These are phyloP conservation scores for Sitta carolinensis DNA, from an alignment of 2,797 vertebrate species.

Conservation along the genomic window DNA sequence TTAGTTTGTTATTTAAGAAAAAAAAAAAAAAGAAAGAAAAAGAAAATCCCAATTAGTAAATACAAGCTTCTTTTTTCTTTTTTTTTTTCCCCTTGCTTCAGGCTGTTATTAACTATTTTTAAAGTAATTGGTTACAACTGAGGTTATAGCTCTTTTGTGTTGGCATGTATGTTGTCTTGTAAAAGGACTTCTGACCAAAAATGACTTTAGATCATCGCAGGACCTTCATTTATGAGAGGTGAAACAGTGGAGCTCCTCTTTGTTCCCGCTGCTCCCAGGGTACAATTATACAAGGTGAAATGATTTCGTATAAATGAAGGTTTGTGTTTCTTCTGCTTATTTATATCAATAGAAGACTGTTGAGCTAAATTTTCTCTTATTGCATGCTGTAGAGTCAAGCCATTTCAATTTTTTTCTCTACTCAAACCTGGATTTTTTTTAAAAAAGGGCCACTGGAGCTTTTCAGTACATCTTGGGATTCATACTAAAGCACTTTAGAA, in stretches of 20 bases:
- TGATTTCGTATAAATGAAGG: background rate
- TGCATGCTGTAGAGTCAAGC: background rate
- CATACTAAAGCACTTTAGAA: constrained; percentile 29
- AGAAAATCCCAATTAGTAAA: background rate
- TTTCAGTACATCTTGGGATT: constrained; percentile 40
- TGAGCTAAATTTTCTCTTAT: constrained; percentile 38
- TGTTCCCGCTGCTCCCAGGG: constrained; percentile 24
- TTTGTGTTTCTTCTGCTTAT: constrained; percentile 25
- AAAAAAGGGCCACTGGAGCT: background rate
- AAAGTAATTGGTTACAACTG: background rate
- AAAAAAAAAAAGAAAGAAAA: background rate
- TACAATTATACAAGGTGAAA: constrained; percentile 27
- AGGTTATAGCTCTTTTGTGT: background rate
- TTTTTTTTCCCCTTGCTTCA: background rate
- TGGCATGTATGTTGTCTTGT: background rate
- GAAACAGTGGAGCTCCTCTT: constrained; percentile 15
- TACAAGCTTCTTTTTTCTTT: background rate
- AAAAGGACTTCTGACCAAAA: constrained; percentile 17
- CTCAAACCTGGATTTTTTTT: constrained; percentile 26
- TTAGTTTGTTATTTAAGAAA: background rate
- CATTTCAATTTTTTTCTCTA: constrained; percentile 35
- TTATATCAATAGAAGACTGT: background rate
- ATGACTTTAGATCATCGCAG: background rate
- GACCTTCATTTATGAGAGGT: constrained; percentile 12
- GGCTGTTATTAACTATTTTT: background rate